Evolutionary conservation across 2,797 vertebrate genomes (phyloP).

Genomic region (Gallinago nigripennis): DNA sequence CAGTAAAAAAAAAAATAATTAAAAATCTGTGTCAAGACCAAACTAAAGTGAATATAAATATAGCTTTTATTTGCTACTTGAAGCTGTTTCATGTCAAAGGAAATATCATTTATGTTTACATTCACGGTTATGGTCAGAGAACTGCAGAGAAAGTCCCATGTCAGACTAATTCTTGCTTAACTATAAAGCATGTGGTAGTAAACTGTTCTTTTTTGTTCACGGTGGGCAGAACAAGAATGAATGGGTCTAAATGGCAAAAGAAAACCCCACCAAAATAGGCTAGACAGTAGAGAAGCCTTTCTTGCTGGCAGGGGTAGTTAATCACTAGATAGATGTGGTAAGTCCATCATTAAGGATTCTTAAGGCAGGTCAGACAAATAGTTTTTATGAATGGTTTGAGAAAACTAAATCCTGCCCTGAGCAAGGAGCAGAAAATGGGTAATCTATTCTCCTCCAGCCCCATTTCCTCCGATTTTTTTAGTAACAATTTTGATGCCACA

Average conservation of each 20-base stretch:
- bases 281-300: not conserved
- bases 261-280: not conserved
- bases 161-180: not conserved
- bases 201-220: not conserved
- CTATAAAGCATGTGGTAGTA: not conserved
- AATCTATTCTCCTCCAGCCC: not conserved
- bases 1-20: not conserved
- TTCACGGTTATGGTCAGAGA: not conserved
- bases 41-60: not conserved
- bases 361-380: not conserved
- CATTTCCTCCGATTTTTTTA: not conserved
- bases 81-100: not conserved
- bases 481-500: not conserved
- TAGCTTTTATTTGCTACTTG: not conserved
- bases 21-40: not conserved
- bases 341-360: not conserved
- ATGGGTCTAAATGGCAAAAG: not conserved
- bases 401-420: not conserved
- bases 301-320: not conserved
- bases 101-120: not conserved
- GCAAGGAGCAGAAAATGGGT: not conserved
- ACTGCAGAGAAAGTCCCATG: not conserved
- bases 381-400: not conserved
- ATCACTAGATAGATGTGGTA: not conserved
- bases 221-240: not conserved